Conservation (phyloP, 2,113 vertebrate genomes). For the Pelodiscus sinensis region DNA sequence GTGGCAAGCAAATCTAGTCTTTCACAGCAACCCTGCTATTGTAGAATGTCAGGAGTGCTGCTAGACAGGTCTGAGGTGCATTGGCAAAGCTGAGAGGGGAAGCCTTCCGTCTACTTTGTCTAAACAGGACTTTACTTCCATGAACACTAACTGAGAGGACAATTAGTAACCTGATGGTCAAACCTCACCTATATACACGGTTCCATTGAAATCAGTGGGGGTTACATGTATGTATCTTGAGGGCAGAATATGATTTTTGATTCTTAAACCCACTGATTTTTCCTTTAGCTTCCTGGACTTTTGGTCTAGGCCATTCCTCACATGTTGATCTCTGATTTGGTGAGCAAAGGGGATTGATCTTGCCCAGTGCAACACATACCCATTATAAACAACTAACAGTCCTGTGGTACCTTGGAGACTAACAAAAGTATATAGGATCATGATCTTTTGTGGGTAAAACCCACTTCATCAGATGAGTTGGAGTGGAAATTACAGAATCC, state of each 20-base stretch:
- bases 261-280: not conserved
- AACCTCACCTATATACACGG: not conserved
- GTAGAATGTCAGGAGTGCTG: not conserved
- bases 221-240: fast-evolving
- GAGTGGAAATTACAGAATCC: too few species aligned
- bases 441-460: too few species aligned
- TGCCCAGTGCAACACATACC: too few species aligned
- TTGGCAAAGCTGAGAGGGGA: not conserved
- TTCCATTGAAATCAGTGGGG: not conserved
- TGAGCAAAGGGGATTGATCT: not conserved
- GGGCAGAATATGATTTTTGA: not conserved
- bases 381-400: too few species aligned
- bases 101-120: not conserved
- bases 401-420: too few species aligned
- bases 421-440: too few species aligned
- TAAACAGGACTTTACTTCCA: not conserved
- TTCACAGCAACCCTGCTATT: not conserved
- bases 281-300: not conserved
- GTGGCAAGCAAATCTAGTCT: not conserved
- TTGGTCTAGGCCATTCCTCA: not conserved
- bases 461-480: too few species aligned
- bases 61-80: not conserved
- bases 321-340: not conserved
- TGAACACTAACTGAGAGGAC: fast-evolving
- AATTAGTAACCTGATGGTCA: not conserved